Conservation (phyloP, 2,113 vertebrate species). For the Centropus unirufus region DNA sequence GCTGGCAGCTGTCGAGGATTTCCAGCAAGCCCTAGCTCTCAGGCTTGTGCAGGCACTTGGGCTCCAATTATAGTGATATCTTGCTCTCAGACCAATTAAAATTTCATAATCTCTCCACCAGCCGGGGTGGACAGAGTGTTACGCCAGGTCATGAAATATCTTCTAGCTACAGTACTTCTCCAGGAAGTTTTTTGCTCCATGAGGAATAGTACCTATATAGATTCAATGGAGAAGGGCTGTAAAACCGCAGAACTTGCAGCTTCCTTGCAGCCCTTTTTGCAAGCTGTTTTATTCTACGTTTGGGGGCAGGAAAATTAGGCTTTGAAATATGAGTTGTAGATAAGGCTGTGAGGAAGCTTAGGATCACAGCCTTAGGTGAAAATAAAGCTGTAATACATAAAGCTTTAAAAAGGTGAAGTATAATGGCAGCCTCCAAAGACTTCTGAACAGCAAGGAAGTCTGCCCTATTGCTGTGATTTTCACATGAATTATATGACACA, state of each 20-base stretch:
- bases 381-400: slow-evolving; percentile 69
- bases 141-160: slow-evolving; percentile 68
- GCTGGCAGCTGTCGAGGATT: neutral
- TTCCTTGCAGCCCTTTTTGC: slow-evolving; percentile 61
- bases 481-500: slow-evolving; percentile 43
- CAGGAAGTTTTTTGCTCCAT: slow-evolving; percentile 47
- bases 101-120: slow-evolving; percentile 71
- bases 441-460: slow-evolving; percentile 56
- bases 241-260: slow-evolving; percentile 35
- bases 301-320: slow-evolving; percentile 63
- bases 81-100: slow-evolving; percentile 77
- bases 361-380: slow-evolving; percentile 69
- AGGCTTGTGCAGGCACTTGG: slow-evolving; percentile 49
- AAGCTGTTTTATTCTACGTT: slow-evolving; percentile 61
- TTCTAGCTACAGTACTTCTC: slow-evolving; percentile 62
- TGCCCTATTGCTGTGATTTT: slow-evolving; percentile 62
- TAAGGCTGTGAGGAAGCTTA: slow-evolving; percentile 58
- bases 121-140: slow-evolving; percentile 55
- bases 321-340: slow-evolving; percentile 69
- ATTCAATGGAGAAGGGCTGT: slow-evolving; percentile 9
- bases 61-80: slow-evolving; percentile 75
- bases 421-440: slow-evolving; percentile 57
- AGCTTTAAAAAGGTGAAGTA: slow-evolving; percentile 66
- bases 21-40: slow-evolving; percentile 25
- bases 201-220: slow-evolving; percentile 65